Evolutionary conservation across 53 echinoderm and acorn worm genomes (phyloP), one percentile per base, ranked within the genome.

Genomic region (Glandiceps talaboti): DNA sequence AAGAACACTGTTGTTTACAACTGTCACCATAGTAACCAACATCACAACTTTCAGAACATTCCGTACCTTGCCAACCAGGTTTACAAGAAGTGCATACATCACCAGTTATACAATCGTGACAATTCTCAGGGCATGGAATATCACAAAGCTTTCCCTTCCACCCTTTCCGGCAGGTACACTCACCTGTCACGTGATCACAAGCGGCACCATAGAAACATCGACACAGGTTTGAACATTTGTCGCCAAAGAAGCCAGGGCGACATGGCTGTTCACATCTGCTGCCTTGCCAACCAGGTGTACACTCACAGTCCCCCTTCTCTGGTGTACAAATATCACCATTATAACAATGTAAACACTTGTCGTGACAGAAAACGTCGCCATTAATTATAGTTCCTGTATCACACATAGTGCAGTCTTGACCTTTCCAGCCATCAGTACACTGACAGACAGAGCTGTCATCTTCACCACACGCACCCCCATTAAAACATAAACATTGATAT

Each of bases 171-270:
- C 72, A 80, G 1, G 80, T 77, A 80, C 87, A 87, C 75, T 76
- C 80, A 0, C 91, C 91, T 29, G 89, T 91, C 73, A 91, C 86
- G 80, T 88, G 86, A 30, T 91, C 82, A 80, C 91, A 91, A 27
- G 80, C 29, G n/a, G 75, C 88, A 45, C 6, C 6, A 12, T 45
- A 12, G 20, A 12, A 12, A 20, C 64, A 45, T 12, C 20, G 6
- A 45, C 64, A 45, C 6, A 45, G 6, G 20, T 45, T 45, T 6
- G 64, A 12, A 20, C 64, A 45, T 6, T 45, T 45, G 64, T 45
- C 6, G 6, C 64, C 64, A 45, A 12, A 45, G 64, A 45, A 45
- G 20, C 64, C 64, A 45, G 64, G 64, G 6, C 20, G 6, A 20
- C 64, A 45, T 45, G 6, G 6, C 64, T 45, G 64, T 12, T 45